Evolutionary conservation across 1,140 invertebrate species (phyloP).

Genomic region (Frieseomelitta varia): DNA sequence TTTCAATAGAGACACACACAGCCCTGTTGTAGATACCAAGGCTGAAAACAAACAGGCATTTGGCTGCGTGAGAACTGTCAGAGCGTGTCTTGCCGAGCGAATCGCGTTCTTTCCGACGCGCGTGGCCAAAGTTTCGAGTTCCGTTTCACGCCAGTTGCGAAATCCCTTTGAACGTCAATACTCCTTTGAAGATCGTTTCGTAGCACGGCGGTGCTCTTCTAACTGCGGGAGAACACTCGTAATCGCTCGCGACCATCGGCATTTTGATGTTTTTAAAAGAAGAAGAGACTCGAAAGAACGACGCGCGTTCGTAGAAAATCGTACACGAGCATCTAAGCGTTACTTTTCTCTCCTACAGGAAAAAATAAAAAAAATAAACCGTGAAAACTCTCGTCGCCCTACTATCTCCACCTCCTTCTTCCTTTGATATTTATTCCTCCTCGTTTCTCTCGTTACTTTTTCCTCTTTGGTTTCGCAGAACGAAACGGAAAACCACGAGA

Average conservation of each 20-base stretch:
- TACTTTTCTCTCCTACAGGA: background rate
- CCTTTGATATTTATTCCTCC: background rate
- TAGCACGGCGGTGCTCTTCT: background rate
- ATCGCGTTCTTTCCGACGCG: background rate
- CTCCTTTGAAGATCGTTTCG: conserved; percentile 28
- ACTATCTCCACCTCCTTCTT: background rate
- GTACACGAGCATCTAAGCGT: too few species aligned
- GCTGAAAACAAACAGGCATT: background rate
- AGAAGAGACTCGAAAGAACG: background rate
- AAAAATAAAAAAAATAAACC: background rate
- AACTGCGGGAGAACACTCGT: background rate
- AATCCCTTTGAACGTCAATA: conserved; percentile 21
- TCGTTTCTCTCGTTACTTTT: too few species aligned
- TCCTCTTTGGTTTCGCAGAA: too few species aligned
- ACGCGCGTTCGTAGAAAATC: background rate
- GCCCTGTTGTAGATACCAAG: background rate
- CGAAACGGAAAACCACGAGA: background rate
- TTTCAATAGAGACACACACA: background rate
- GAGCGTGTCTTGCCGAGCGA: background rate
- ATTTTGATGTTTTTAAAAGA: conserved; percentile 10
- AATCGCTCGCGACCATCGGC: conserved; percentile 3
- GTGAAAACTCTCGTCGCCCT: background rate
- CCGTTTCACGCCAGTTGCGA: conserved; percentile 3
- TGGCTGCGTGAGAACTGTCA: too few species aligned
- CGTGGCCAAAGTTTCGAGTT: conserved; percentile 25